Conservation (phyloP, 1,140 invertebrate species). For the Neodiprion virginianus region DNA sequence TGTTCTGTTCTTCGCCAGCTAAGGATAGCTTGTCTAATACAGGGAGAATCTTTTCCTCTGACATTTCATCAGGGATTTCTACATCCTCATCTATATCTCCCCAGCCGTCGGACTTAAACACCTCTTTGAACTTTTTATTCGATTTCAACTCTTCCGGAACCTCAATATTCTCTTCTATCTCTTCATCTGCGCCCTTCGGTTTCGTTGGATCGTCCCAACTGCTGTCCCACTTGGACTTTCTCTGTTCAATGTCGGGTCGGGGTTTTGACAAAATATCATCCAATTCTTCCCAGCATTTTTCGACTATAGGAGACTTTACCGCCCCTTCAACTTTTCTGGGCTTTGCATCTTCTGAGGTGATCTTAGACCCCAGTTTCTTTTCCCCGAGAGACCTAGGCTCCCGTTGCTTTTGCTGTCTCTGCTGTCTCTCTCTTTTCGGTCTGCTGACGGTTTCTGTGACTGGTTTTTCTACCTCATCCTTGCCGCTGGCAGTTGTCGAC, state of each 20-base stretch:
- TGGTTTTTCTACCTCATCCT: slow-evolving; percentile 13
- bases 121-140: slow-evolving; percentile 56
- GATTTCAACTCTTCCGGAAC: slow-evolving; percentile 55
- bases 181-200: slow-evolving; percentile 8
- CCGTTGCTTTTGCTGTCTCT: slow-evolving; percentile 21
- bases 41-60: slow-evolving; percentile 39
- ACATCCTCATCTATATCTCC: slow-evolving; percentile 47
- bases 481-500: neutral
- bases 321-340: slow-evolving; percentile 29
- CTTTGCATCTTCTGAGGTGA: slow-evolving; percentile 17
- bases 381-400: slow-evolving; percentile 26
- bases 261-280: slow-evolving; percentile 21
- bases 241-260: slow-evolving; percentile 19
- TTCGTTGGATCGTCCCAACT: slow-evolving; percentile 8
- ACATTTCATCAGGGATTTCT: slow-evolving; percentile 39
- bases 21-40: slow-evolving; percentile 40
- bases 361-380: slow-evolving; percentile 42
- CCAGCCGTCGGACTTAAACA: slow-evolving; percentile 55
- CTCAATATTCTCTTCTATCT: slow-evolving; percentile 30
- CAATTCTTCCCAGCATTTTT: slow-evolving; percentile 33
- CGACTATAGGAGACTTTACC: slow-evolving; percentile 23
- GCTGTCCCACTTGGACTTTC: slow-evolving; percentile 7
- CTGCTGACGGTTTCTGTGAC: neutral
- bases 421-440: slow-evolving; percentile 3
- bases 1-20: slow-evolving; percentile 25